Conservation (phyloP, 1,140 invertebrate species). For the Macrocentrus cingulum region DNA sequence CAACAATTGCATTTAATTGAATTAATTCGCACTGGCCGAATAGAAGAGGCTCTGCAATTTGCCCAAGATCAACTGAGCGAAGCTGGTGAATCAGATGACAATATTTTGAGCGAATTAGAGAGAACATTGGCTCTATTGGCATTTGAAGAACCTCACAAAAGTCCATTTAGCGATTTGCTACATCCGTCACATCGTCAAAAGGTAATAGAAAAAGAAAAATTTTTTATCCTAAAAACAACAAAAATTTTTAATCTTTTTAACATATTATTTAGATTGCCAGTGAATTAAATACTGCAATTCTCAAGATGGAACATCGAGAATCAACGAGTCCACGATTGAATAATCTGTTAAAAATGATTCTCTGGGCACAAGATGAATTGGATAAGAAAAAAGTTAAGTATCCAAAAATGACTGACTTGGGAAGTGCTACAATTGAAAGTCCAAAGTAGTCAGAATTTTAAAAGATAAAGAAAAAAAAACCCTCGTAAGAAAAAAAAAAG, state of each 20-base stretch:
- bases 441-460: constrained; percentile 62
- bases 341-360: constrained; percentile 86
- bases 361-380: constrained; percentile 94
- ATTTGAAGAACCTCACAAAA: constrained; percentile 93
- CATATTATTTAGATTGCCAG: constrained; percentile 77
- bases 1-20: constrained; percentile 96
- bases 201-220: constrained; percentile 57
- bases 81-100: constrained; percentile 85
- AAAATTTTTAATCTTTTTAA: constrained; percentile 12
- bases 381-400: constrained; percentile 93
- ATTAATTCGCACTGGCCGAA: constrained; percentile 82
- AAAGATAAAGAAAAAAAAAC: constrained; percentile 15
- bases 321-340: constrained; percentile 87
- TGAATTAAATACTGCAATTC: constrained; percentile 94
- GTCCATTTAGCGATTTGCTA: constrained; percentile 94
- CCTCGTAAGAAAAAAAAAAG: too few species aligned
- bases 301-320: constrained; percentile 88
- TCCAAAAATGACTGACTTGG: constrained; percentile 88
- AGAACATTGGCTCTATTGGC: constrained; percentile 91
- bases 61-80: constrained; percentile 92
- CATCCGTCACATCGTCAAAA: constrained; percentile 91
- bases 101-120: constrained; percentile 74
- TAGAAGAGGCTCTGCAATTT: constrained; percentile 95
- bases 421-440: constrained; percentile 77
- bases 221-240: constrained; percentile 5